phyloP scores from a whole-genome alignment of 1,140 invertebrate species.

The Micrasema minimum region DNA sequence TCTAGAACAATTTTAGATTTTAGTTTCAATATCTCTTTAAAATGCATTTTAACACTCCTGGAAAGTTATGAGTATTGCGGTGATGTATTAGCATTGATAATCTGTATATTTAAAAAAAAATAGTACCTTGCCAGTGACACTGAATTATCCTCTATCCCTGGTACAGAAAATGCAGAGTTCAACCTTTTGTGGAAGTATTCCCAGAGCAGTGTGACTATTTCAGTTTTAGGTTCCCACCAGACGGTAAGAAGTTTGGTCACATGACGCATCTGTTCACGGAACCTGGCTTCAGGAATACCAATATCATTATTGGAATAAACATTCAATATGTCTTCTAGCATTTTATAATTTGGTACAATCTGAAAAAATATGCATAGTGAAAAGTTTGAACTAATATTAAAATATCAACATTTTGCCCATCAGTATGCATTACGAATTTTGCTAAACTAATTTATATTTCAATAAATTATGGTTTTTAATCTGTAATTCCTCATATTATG shows the following conservation, averaged over 20 bases:
- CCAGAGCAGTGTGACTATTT: constrained; percentile 49
- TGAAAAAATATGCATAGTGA: constrained; percentile 29
- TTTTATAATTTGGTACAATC: constrained; percentile 46
- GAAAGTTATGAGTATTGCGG: not conserved
- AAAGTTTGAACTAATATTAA: not conserved
- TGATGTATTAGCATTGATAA: not conserved
- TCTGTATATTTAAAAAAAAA: constrained; percentile 22
- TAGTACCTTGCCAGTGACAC: constrained; percentile 34
- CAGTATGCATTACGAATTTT: too few relatives aligned
- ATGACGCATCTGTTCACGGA: constrained; percentile 43
- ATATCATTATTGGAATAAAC: constrained; percentile 23
- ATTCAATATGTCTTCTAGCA: constrained; percentile 47
- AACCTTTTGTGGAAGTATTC: constrained; percentile 52
- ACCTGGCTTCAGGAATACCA: constrained; percentile 39
- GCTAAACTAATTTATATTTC: too few relatives aligned
- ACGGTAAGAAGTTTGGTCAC: constrained; percentile 42
- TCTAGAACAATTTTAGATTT: too few relatives aligned
- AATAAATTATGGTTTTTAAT: too few relatives aligned
- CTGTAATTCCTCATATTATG: too few relatives aligned
- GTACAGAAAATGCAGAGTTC: constrained; percentile 47
- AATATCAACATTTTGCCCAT: too few relatives aligned
- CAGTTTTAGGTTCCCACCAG: constrained; percentile 49
- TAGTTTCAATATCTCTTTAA: too few relatives aligned
- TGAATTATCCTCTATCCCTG: constrained; percentile 35
- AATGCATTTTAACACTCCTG: too few relatives aligned